Evolutionary conservation across 2,888 invertebrate genomes (phyloP), one percentile per base, ranked within the genome.

Genomic region (Drosophila mayaguana): DNA sequence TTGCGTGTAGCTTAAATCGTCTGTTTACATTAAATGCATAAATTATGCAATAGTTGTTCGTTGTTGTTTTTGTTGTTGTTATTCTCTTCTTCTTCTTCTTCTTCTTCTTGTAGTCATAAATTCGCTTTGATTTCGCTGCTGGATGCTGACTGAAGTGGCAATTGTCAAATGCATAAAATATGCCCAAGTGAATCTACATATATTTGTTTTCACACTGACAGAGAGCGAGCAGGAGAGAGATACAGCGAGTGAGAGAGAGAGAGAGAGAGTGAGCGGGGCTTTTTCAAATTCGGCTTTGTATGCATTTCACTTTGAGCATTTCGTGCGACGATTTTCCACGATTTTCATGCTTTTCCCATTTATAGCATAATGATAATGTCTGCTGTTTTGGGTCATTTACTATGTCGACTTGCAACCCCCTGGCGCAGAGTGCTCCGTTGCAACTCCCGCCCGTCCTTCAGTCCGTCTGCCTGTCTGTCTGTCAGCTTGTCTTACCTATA

Each of bases 11-110:
- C 59, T 68, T 65, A 89, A 89, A 83, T 88, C 82, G 89, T 82
- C 75, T 90, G 90, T 88, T 89, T 87, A 79, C 85, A 82, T 85
- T 82, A 80, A 81, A 85, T 80, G 85, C 83, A 80, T 81, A 81
- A 89, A 89, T 89, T 89, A 89, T 89, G 89, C 85, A 85, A 72
- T 72, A 79, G 77, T 76, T 80, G 69, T 73, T 62, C n/a, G n/a
- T n/a, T n/a, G n/a, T n/a, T n/a, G n/a, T n/a, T n/a, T n/a, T n/a
- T n/a, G n/a, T n/a, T n/a, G n/a, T n/a, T n/a, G n/a, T n/a, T n/a
- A n/a, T n/a, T 70, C 43, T 38, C 14, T 5, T 36, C 1, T 36
- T 36, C 36, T 34, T 34, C 34, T 34, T 34, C 34, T 34, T 32
- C 40, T 34, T 36, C 25, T 18, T 48, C 20, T 70, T 74, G 77